Evolutionary conservation across 2,797 vertebrate species (phyloP).

Genomic region (Pogonophryne albipinna): DNA sequence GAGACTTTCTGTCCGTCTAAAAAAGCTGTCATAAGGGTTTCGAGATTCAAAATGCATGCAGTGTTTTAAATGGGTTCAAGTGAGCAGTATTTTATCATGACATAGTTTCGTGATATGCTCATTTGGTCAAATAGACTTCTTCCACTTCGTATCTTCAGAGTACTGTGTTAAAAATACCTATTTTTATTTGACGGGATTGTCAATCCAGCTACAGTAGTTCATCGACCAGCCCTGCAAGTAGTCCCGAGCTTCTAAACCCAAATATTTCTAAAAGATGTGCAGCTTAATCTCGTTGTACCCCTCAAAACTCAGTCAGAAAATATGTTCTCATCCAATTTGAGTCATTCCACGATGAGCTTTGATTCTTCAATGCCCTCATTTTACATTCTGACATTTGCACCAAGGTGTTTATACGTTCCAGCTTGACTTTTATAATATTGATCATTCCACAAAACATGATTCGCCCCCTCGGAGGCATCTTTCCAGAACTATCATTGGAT

Average conservation of each 20-base stretch:
- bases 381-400: not conserved
- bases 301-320: not conserved
- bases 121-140: not conserved
- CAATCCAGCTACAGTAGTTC: not conserved
- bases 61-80: slow-evolving; percentile 18
- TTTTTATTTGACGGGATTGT: not conserved
- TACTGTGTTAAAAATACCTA: not conserved
- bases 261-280: not conserved
- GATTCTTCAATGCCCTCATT: not conserved
- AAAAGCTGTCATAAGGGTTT: slow-evolving; percentile 31
- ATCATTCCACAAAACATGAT: not conserved
- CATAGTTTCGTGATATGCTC: slow-evolving; percentile 18
- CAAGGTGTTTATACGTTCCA: not conserved
- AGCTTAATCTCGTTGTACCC: not conserved
- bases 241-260: too few relatives aligned
- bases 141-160: not conserved
- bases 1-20: slow-evolving; percentile 43
- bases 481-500: not conserved
- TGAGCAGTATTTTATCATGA: slow-evolving; percentile 7
- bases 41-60: slow-evolving; percentile 23
- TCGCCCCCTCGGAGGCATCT: not conserved
- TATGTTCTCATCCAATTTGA: not conserved
- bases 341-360: not conserved
- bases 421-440: not conserved
- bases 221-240: too few relatives aligned